A percentile compares a stretch with the other conserved stretches of the same genome.
Evolutionary conservation across 2,797 vertebrate species (phyloP).

Genomic region (Macropus fuliginosus): DNA sequence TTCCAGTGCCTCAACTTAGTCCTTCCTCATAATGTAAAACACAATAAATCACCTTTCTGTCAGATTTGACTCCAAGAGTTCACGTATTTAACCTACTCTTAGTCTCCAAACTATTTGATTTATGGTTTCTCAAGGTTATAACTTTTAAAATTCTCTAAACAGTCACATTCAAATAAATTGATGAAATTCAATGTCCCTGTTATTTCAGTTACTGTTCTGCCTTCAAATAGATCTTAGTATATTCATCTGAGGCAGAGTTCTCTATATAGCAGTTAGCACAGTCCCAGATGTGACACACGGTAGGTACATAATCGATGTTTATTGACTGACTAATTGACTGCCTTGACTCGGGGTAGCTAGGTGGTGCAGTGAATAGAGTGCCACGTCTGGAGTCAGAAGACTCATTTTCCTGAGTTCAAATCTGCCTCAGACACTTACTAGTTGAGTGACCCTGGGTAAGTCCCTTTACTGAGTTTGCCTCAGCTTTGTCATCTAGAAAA

Average conservation of each 20-base stretch:
- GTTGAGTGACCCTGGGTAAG: neutral
- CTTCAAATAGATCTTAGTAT: neutral
- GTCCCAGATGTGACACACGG: neutral
- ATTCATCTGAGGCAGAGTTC: neutral
- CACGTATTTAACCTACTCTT: neutral
- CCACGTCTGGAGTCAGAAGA: neutral
- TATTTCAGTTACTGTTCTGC: neutral
- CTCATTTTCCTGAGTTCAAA: neutral
- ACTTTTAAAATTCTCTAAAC: neutral
- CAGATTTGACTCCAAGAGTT: too few species aligned
- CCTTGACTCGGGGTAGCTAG: neutral
- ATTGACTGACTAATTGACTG: neutral
- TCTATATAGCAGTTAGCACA: neutral
- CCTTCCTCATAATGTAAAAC: neutral
- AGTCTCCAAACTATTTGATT: neutral
- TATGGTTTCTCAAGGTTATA: neutral
- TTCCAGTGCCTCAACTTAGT: neutral
- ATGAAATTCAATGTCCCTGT: neutral
- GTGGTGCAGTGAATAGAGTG: neutral
- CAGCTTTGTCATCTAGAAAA: neutral
- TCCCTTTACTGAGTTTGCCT: neutral
- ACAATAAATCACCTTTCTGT: neutral
- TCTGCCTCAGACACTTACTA: neutral
- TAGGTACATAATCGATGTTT: neutral
- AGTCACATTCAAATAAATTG: neutral